Evolutionary conservation across 2,113 vertebrate genomes (phyloP).

Genomic region (Todiramphus chloris): DNA sequence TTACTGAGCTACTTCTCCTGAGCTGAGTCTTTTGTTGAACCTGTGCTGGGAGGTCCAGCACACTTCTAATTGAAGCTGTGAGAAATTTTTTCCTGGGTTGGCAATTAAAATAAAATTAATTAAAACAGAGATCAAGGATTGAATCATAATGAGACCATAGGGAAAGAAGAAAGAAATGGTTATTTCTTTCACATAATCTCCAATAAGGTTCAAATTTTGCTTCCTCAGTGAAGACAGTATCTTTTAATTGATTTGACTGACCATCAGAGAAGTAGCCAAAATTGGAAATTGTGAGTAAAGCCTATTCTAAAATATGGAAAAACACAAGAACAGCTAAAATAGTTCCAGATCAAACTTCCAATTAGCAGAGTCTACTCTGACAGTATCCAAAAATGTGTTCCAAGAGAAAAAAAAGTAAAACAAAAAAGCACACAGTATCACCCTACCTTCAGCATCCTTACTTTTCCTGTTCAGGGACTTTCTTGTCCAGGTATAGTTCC

Average conservation of each 20-base stretch:
- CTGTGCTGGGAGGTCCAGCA: background rate
- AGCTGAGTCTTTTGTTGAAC: background rate
- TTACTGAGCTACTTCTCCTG: background rate
- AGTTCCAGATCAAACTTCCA: background rate
- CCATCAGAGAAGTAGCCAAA: background rate
- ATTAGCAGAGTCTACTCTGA: background rate
- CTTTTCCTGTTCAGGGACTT: background rate
- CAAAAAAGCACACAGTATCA: background rate
- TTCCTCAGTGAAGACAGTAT: background rate
- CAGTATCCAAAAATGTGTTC: background rate
- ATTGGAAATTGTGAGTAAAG: background rate
- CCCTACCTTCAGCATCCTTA: background rate
- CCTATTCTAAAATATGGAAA: background rate
- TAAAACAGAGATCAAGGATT: background rate
- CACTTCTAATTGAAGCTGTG: background rate
- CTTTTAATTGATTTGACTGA: background rate
- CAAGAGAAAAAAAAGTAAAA: background rate
- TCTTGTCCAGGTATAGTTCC: background rate
- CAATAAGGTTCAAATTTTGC: background rate
- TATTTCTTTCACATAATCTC: background rate
- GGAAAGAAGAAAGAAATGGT: background rate
- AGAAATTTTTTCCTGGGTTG: background rate
- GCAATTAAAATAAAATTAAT: constrained; percentile 16
- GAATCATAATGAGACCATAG: background rate
- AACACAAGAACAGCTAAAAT: background rate